Evolutionary conservation across 2,113 vertebrate genomes (phyloP), one percentile per base, ranked within the genome.

Genomic region (Ammodramus savannarum): DNA sequence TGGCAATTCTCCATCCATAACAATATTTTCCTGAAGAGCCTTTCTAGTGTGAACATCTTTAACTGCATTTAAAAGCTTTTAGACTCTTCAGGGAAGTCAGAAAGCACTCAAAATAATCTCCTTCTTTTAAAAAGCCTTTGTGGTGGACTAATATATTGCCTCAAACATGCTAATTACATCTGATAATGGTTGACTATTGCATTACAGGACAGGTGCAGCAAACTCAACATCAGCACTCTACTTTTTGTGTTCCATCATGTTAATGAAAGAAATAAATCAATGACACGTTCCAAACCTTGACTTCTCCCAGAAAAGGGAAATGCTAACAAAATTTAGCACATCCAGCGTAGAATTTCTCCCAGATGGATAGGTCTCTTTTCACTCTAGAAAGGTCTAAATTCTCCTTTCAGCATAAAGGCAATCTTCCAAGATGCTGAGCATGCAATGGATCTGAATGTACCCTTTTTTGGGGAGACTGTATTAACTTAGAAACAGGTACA

Each of bases 91-190:
- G 49, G 13, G 85, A 95, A 76, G 74, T 58, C 32, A 87, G 58
- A 81, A 93, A 49, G 4, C 34, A 68, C 26, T 95, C 46, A 51
- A 31, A 76, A 49, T 38, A 82, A 51, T 54, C 48, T 31, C 38
- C 79, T 95, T 67, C 87, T 93, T 72, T 76, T 89, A 83, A 76
- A 94, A 87, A 82, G 26, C 74, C 83, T 85, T 89, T 91, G 93
- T 72, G 91, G 93, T 89, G 26, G 29, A 49, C 80, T 76, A 95
- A 95, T 76, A 92, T 32, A 85, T 69, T 76, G 52, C 46, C 36
- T 87, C 71, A 62, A 66, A 87, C 59, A 36, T 38, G 26, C 58
- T 94, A 95, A 95, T 92, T 92, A 78, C 74, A 82, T 82, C 78
- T 79, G 77, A 27, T 82, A 85, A 91, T 73, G 58, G 31, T 27